phyloP scores from a whole-genome alignment of 23 tunicate species.

The Corella eumyota region DNA sequence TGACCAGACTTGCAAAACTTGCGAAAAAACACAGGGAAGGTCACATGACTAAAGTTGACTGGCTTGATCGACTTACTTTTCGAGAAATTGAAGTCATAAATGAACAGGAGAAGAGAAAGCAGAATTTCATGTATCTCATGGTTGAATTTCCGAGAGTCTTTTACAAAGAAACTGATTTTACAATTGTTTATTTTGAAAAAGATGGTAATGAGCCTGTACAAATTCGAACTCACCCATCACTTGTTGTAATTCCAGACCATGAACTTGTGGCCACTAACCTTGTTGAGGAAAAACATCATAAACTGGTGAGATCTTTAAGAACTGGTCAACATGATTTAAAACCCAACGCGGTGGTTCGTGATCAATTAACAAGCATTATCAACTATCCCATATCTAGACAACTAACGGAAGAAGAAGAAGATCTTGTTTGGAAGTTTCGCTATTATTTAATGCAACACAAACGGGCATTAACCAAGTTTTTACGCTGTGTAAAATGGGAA shows the following conservation, averaged over 20 bases:
- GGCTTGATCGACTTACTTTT: conserved; percentile 86
- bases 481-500: conserved; percentile 88
- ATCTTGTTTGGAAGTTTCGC: conserved; percentile 80
- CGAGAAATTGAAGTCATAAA: conserved; percentile 87
- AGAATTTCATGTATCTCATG: conserved; percentile 75
- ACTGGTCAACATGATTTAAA: conserved; percentile 77
- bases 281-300: conserved; percentile 92
- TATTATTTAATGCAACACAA: conserved; percentile 71
- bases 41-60: conserved; percentile 90
- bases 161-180: conserved; percentile 51
- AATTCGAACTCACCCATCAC: conserved; percentile 58
- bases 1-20: conserved; percentile 71
- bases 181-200: conserved; percentile 87
- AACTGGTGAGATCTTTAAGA: conserved; percentile 61
- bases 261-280: conserved; percentile 59
- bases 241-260: conserved; percentile 78
- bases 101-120: conserved; percentile 66
- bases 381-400: conserved; percentile 71
- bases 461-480: conserved; percentile 83
- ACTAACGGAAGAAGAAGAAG: conserved; percentile 80
- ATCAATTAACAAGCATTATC: conserved; percentile 54
- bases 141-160: conserved; percentile 76
- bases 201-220: conserved; percentile 70
- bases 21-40: conserved; percentile 86
- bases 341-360: conserved; percentile 83